Conservation (phyloP, 2,797 vertebrate genomes). For the Hoplostethus atlanticus region DNA sequence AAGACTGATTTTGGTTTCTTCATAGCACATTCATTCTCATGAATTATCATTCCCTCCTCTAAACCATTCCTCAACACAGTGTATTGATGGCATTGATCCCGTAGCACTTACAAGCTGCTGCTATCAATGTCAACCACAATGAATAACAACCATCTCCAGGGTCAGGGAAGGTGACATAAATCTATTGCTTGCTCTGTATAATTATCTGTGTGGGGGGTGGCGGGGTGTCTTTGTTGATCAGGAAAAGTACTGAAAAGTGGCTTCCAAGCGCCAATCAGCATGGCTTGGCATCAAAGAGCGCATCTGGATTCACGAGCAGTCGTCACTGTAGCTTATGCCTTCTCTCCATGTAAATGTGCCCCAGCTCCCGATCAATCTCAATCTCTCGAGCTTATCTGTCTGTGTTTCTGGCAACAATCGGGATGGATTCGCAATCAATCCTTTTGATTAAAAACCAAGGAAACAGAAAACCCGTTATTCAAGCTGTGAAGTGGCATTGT, state of each 20-base stretch:
- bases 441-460: no score
- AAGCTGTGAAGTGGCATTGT: background rate
- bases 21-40: background rate
- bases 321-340: background rate
- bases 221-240: background rate
- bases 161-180: slow-evolving; percentile 27
- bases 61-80: slow-evolving; percentile 9
- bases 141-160: background rate
- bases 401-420: background rate
- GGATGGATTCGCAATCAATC: background rate
- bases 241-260: background rate
- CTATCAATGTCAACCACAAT: background rate
- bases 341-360: background rate
- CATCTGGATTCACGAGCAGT: background rate
- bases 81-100: slow-evolving; percentile 10
- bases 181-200: slow-evolving; percentile 2
- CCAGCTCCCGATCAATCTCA: background rate
- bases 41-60: no score
- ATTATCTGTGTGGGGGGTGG: background rate
- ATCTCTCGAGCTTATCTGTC: slow-evolving; percentile 5
- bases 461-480: background rate
- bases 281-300: background rate
- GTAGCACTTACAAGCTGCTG: background rate
- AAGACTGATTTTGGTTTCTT: background rate
- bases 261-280: slow-evolving; percentile 5